Percentiles rank a stretch among this genome's conserved stretches.
Conservation (phyloP, 2,113 vertebrate species). For the Eulemur rufifrons region DNA sequence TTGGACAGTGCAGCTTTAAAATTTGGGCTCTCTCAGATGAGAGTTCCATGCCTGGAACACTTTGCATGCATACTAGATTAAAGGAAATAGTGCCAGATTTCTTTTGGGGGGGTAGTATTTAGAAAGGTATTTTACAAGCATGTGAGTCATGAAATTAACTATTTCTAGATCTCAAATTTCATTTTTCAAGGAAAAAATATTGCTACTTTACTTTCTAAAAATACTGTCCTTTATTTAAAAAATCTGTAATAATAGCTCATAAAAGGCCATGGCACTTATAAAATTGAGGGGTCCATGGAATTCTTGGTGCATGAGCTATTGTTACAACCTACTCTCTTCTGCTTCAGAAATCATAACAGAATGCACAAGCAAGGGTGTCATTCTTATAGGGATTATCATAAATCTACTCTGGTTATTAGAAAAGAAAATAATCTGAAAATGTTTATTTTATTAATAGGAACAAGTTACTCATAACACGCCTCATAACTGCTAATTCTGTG, state of each 20-base stretch:
- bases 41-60: not conserved
- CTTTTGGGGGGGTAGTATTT: not conserved
- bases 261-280: not conserved
- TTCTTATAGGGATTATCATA: not conserved
- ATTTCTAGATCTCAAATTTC: not conserved
- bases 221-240: not conserved
- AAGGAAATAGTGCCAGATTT: not conserved
- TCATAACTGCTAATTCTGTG: not conserved
- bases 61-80: not conserved
- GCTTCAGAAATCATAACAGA: not conserved
- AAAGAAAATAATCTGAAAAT: not conserved
- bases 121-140: not conserved
- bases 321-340: not conserved
- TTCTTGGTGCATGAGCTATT: not conserved
- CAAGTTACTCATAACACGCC: not conserved
- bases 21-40: not conserved
- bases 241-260: not conserved
- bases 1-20: not conserved
- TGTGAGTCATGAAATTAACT: not conserved
- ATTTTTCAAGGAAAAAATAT: not conserved
- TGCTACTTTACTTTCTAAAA: not conserved
- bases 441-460: not conserved
- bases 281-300: not conserved
- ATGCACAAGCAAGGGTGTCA: not conserved
- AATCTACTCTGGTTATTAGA: not conserved